A percentile compares a stretch with the other conserved stretches of the same genome.
phyloP scores from a whole-genome alignment of 2,888 invertebrate genomes.

The Digitonthophagus gazella region DNA sequence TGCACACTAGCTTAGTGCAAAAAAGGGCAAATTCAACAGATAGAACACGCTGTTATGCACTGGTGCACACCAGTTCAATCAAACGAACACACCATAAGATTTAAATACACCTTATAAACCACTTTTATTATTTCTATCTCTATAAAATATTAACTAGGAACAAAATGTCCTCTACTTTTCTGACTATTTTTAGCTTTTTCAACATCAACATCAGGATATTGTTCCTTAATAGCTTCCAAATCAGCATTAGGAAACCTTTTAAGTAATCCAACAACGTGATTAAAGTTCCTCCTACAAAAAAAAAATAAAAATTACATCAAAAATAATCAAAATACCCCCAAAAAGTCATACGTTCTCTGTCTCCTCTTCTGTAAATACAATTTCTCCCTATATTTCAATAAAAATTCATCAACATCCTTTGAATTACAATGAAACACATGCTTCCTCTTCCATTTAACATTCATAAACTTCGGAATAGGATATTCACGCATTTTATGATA shows the following conservation, averaged over 20 bases:
- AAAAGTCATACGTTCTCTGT: conserved; percentile 54
- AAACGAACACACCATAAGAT: too few species aligned
- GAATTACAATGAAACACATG: conserved; percentile 58
- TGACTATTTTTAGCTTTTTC: conserved; percentile 60
- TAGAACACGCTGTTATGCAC: too few species aligned
- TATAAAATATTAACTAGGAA: conserved; percentile 46
- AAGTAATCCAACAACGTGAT: conserved; percentile 67
- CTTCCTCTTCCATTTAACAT: conserved; percentile 61
- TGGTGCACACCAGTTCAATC: too few species aligned
- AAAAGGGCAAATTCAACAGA: too few species aligned
- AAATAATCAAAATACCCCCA: background rate
- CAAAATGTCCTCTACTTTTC: conserved; percentile 63
- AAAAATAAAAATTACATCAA: conserved; percentile 23
- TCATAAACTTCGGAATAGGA: conserved; percentile 64
- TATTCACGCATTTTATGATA: conserved; percentile 62
- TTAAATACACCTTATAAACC: background rate
- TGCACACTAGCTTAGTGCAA: too few species aligned
- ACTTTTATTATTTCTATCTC: background rate
- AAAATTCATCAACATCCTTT: conserved; percentile 62
- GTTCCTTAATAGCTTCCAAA: conserved; percentile 63
- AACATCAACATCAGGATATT: conserved; percentile 76
- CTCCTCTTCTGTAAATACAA: conserved; percentile 57
- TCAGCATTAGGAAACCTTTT: conserved; percentile 77
- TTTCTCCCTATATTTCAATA: conserved; percentile 65
- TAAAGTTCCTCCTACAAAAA: conserved; percentile 57